phyloP scores from a whole-genome alignment of 1,140 invertebrate genomes.

The Papilio helenus region DNA sequence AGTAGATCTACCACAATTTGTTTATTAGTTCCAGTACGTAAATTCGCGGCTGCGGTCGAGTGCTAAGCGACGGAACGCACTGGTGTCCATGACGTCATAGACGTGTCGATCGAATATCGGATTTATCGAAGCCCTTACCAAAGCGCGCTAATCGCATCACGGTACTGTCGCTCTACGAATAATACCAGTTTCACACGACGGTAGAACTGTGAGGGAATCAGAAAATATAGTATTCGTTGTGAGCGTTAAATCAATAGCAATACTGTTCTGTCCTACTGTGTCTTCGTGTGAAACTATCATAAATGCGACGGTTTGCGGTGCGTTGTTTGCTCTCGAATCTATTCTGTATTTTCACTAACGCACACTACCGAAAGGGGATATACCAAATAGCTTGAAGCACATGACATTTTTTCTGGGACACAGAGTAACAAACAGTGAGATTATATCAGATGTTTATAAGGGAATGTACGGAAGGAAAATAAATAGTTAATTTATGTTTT shows the following conservation, averaged over 20 bases:
- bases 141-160: slow-evolving; percentile 27
- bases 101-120: slow-evolving; percentile 34
- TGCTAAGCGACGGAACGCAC: not conserved
- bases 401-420: not conserved
- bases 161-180: not conserved
- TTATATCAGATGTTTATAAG: too few relatives aligned
- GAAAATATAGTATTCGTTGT: not conserved
- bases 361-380: not conserved
- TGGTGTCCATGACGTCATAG: not conserved
- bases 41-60: not conserved
- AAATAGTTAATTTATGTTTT: too few relatives aligned
- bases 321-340: slow-evolving; percentile 8
- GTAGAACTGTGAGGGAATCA: not conserved
- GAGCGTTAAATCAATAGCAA: not conserved
- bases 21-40: slow-evolving; percentile 23
- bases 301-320: slow-evolving; percentile 15
- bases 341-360: slow-evolving; percentile 2
- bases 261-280: not conserved
- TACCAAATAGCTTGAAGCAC: not conserved
- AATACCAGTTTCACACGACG: not conserved
- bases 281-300: not conserved
- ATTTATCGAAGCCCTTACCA: slow-evolving; percentile 22
- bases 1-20: slow-evolving; percentile 3
- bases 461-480: too few relatives aligned
- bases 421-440: not conserved